Conservation (phyloP, 1,140 invertebrate genomes). For the Lanistes nyassanus region DNA sequence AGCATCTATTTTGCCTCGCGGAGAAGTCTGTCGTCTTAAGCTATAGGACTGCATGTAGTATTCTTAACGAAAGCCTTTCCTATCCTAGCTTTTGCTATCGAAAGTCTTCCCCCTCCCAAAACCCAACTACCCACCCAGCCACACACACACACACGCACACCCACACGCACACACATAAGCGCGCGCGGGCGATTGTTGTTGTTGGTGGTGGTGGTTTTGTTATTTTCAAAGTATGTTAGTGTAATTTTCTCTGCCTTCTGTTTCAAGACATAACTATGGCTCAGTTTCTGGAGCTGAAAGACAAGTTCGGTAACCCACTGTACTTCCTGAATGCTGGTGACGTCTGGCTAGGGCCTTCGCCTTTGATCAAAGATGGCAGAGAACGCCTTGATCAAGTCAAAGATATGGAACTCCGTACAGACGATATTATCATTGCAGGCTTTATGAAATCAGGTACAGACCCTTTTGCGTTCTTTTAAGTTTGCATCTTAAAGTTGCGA, state of each 20-base stretch:
- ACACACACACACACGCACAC: not conserved
- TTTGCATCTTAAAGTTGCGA: too few relatives aligned
- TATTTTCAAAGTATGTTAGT: not conserved
- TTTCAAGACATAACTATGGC: not conserved
- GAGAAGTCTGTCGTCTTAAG: too few relatives aligned
- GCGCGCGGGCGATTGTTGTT: not conserved
- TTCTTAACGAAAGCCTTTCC: too few relatives aligned
- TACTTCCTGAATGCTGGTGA: conserved; percentile 6
- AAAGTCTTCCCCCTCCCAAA: not conserved
- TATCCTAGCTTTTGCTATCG: not conserved
- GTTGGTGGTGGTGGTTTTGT: not conserved
- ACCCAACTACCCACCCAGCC: not conserved
- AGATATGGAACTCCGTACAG: conserved; percentile 9
- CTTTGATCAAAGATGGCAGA: not conserved
- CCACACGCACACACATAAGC: not conserved
- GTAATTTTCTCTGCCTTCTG: not conserved
- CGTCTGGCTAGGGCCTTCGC: not conserved
- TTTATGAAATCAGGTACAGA: conserved; percentile 16
- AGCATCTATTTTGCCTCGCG: too few relatives aligned
- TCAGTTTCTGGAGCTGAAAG: conserved; percentile 3
- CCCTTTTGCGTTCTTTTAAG: too few relatives aligned
- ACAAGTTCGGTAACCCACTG: conserved; percentile 15
- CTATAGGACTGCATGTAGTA: too few relatives aligned
- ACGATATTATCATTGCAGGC: conserved; percentile 9
- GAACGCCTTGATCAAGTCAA: not conserved